Evolutionary conservation across 2,797 vertebrate species (phyloP).

Genomic region (Avahi laniger): DNA sequence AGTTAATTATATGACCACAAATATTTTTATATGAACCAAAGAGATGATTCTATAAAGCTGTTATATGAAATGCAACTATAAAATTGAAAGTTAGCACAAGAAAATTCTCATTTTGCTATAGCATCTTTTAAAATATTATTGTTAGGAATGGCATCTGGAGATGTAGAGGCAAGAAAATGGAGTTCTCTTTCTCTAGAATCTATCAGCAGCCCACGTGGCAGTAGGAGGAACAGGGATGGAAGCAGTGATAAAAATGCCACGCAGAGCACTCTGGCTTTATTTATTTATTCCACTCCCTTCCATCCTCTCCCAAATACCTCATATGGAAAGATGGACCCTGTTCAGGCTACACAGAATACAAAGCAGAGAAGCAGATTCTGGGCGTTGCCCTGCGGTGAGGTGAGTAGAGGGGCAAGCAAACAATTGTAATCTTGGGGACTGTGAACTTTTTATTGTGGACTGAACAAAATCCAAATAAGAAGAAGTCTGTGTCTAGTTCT

Average conservation of each 20-base stretch:
- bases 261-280: neutral
- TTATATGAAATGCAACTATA: neutral
- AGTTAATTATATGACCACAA: slow-evolving; percentile 7
- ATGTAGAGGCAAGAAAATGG: neutral
- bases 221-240: neutral
- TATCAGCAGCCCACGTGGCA: neutral
- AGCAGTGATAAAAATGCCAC: neutral
- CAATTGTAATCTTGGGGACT: neutral
- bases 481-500: neutral
- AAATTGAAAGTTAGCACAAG: neutral
- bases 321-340: neutral
- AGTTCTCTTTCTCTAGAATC: neutral
- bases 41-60: neutral
- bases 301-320: neutral
- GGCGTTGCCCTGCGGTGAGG: neutral
- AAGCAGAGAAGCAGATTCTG: neutral
- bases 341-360: neutral
- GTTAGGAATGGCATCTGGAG: neutral
- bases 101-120: slow-evolving; percentile 18
- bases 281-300: neutral
- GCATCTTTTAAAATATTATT: neutral
- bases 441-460: neutral
- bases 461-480: neutral
- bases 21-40: neutral
- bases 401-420: neutral